Conservation (phyloP, 2,113 vertebrate species). For the Sander lucioperca region DNA sequence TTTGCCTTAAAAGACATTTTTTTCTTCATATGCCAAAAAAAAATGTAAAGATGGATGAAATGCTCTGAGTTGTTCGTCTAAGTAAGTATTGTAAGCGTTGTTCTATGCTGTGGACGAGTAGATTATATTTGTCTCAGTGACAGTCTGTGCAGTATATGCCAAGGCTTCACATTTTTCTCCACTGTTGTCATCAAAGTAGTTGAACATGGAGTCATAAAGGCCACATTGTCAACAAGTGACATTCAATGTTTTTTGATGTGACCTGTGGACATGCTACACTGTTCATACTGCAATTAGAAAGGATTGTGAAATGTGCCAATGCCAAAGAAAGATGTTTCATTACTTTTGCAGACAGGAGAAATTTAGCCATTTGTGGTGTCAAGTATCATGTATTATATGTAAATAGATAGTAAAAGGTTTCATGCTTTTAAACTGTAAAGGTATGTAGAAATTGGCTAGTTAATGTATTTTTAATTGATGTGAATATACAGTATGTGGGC, state of each 20-base stretch:
- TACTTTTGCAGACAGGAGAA: not conserved
- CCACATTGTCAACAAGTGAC: not conserved
- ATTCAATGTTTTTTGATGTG: not conserved
- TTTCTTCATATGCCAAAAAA: not conserved
- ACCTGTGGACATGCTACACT: not conserved
- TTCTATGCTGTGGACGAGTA: not conserved
- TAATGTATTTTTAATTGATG: not conserved
- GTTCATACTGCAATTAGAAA: not conserved
- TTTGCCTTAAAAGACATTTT: conserved; percentile 5
- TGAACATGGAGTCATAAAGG: not conserved
- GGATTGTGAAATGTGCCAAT: no score
- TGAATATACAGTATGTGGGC: not conserved
- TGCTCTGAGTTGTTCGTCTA: not conserved
- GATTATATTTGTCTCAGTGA: not conserved
- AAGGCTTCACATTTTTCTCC: not conserved
- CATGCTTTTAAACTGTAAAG: not conserved
- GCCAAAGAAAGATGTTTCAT: not conserved
- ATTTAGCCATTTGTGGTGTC: not conserved
- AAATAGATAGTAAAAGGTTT: not conserved
- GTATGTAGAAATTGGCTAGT: not conserved
- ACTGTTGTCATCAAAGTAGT: not conserved
- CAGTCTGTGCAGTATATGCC: not conserved
- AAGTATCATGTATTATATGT: not conserved
- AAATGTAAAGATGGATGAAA: not conserved
- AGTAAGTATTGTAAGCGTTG: not conserved